Base-by-base conservation (phyloP, 2,888 invertebrate genomes). In the Nomada ferruginata region DNA sequence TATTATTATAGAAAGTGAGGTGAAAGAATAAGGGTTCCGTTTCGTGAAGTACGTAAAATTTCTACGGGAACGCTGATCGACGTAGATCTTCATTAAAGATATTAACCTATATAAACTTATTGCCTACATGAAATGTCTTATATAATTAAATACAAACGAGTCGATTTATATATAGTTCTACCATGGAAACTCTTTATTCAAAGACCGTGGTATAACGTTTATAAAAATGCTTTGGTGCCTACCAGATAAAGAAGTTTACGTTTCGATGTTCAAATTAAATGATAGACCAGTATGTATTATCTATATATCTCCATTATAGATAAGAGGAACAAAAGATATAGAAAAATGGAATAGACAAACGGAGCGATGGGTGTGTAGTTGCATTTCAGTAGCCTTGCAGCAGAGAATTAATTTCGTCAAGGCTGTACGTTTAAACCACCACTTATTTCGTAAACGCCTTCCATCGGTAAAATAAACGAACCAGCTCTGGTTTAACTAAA, bases 1-100 rank as follows among this genome's bases (percentile, higher is more conserved):
- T 59, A 42, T 42, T 63, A 7, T 60, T 36, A 5, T 36, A 72
- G 63, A 63, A 42, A 72, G 52, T 10, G 1, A 9, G 10, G 47
- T n/a, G 59, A 55, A 57, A 68, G 53, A 68, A 36, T 68, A n/a
- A 36, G 18, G 9, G 52, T 53, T 53, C 52, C 36, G 66, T 57
- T 44, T 42, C 42, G 44, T n/a, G 18, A 57, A 36, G 36, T 36
- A 36, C 36, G 36, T 36, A 36, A 36, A 36, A 20, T 2, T 2
- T 4, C 18, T 29, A 15, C 29, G 10, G 1, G 18, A 26, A 18
- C 36, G 36, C 7, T 59, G 18, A 59, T 59, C 20, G 53, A 15
- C 29, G 59, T 59, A 29, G 29, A 29, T 18, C n/a, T 20, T 9
- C 9, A 7, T 52, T 52, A n/a, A 1, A 2, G 7, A 20, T n/a